Conservation (phyloP, 92 coral and sea anemone species). For the Parazoanthus darwini region DNA sequence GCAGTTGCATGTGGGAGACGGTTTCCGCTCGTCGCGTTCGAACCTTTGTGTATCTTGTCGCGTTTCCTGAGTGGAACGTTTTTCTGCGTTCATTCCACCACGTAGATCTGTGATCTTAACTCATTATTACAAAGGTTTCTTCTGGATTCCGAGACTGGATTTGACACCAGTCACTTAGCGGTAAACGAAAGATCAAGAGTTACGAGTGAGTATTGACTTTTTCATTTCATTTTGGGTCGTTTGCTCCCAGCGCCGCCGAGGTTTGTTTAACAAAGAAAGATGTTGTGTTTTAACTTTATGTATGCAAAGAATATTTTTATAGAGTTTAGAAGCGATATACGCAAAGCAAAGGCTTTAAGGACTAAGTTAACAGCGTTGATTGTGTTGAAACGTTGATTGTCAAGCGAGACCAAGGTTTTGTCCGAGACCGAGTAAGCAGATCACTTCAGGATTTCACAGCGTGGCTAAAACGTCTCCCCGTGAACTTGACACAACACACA, state of each 20-base stretch:
- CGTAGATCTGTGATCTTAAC: constrained; percentile 27
- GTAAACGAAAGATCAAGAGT: background rate
- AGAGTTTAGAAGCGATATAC: background rate
- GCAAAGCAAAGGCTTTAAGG: background rate
- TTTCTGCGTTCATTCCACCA: constrained; percentile 35
- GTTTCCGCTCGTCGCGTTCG: constrained; percentile 32
- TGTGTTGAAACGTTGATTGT: background rate
- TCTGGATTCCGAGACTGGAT: background rate
- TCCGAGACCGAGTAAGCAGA: background rate
- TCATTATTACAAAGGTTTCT: background rate
- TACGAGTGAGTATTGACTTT: constrained; percentile 11
- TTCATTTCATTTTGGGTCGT: background rate
- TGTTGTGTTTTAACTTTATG: constrained; percentile 5
- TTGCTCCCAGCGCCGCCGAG: background rate
- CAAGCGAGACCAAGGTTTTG: background rate
- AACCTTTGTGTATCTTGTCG: background rate
- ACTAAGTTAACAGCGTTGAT: background rate
- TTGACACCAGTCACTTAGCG: background rate
- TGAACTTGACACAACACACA: constrained; percentile 14
- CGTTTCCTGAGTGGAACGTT: constrained; percentile 4
- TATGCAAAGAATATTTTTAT: background rate
- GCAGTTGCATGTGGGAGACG: constrained; percentile 6
- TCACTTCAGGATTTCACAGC: constrained; percentile 28
- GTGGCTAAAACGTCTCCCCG: background rate
- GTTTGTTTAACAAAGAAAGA: constrained; percentile 7